phyloP scores from a whole-genome alignment of 2,888 invertebrate species.

The Spisula solida region DNA sequence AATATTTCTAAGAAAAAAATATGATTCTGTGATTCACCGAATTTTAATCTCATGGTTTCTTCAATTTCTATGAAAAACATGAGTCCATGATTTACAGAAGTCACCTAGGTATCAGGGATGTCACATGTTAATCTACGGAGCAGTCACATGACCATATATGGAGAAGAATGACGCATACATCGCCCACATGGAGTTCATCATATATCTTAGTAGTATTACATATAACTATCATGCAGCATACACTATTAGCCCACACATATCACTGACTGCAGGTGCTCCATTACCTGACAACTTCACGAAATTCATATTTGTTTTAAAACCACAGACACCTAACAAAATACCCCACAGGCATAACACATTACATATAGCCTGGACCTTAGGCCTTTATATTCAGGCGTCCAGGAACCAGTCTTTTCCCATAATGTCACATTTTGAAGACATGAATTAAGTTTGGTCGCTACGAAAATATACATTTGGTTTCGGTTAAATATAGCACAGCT shows the following conservation, averaged over 20 bases:
- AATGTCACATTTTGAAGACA: too few species aligned
- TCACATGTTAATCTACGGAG: too few species aligned
- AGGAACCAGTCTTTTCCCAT: too few species aligned
- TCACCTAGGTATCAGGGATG: background rate
- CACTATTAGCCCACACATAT: background rate
- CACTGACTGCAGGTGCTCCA: background rate
- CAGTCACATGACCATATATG: background rate
- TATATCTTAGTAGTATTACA: background rate
- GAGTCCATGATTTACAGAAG: background rate
- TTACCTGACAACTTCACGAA: background rate
- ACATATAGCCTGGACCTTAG: too few species aligned
- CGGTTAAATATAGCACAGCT: too few species aligned
- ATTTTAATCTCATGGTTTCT: too few species aligned
- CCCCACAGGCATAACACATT: too few species aligned
- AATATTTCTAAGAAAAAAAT: too few species aligned
- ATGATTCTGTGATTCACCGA: too few species aligned
- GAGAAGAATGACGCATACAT: background rate
- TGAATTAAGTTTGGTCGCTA: too few species aligned
- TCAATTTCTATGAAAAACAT: background rate
- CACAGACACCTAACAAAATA: background rate
- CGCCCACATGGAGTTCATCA: background rate
- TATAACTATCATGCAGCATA: background rate
- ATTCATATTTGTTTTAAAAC: background rate
- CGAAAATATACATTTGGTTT: too few species aligned
- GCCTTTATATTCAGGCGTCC: too few species aligned